phyloP scores from a whole-genome alignment of 2,113 vertebrate species.

The Corythornis cristatus region DNA sequence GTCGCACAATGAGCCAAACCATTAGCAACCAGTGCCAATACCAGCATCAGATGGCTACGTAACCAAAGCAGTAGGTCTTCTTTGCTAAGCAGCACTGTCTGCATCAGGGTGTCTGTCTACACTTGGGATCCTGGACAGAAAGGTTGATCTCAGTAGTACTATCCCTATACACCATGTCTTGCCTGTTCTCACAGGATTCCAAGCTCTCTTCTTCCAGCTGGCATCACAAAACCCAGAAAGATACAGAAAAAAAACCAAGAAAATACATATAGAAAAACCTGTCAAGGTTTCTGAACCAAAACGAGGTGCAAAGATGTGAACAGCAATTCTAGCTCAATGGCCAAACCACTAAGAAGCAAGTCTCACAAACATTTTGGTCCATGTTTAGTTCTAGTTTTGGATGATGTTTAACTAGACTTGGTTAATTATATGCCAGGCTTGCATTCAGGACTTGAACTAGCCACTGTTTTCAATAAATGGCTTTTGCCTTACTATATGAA shows the following conservation, averaged over 20 bases:
- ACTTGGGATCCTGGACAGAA: background rate
- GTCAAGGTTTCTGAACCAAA: background rate
- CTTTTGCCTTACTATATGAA: background rate
- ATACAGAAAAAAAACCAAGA: background rate
- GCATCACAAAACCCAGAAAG: background rate
- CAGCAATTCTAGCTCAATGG: background rate
- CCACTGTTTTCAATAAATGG: background rate
- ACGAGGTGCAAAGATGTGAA: background rate
- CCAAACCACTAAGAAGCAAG: constrained; percentile 5
- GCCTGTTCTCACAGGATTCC: background rate
- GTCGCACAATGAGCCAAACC: rapidly evolving
- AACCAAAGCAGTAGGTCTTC: background rate
- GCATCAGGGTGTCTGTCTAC: background rate
- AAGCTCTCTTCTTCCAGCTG: background rate
- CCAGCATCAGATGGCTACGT: background rate
- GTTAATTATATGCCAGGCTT: background rate
- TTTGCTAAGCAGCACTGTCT: background rate
- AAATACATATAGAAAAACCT: background rate
- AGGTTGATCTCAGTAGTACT: background rate
- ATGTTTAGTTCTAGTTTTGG: background rate
- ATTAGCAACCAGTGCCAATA: background rate
- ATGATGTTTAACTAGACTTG: background rate
- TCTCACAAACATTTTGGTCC: background rate
- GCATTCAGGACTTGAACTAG: background rate
- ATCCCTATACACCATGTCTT: background rate